A percentile compares a stretch with the other conserved stretches of the same genome.
phyloP scores from a whole-genome alignment of 1,140 invertebrate genomes.

The Scaptomyza hsui region DNA sequence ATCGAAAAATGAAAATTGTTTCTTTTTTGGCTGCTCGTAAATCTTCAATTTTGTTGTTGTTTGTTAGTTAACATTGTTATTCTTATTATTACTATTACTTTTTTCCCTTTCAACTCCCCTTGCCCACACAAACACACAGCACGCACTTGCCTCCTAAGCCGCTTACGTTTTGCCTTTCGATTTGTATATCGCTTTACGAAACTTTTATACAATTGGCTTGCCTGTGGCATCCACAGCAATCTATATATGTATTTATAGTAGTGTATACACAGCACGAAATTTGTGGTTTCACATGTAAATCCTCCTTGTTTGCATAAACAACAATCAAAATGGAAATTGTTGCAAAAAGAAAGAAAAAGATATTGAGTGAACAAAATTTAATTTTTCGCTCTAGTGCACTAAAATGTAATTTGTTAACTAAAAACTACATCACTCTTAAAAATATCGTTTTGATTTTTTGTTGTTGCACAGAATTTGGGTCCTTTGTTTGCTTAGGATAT shows the following conservation, averaged over 20 bases:
- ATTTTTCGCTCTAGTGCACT: neutral
- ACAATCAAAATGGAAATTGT: neutral
- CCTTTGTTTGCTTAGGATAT: neutral
- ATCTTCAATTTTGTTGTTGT: conserved; percentile 68
- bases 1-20: conserved; percentile 23
- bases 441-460: neutral
- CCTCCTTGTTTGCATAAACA: neutral
- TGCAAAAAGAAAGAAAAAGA: neutral
- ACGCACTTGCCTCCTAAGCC: conserved; percentile 9
- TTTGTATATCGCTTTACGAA: conserved; percentile 6
- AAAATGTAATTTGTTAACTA: too few species aligned
- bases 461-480: neutral
- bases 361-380: neutral
- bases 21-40: conserved; percentile 41
- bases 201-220: conserved; percentile 31
- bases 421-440: neutral
- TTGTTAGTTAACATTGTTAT: conserved; percentile 74
- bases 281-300: neutral
- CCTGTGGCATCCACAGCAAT: conserved; percentile 14
- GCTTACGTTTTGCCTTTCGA: conserved; percentile 37
- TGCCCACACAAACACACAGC: too few species aligned
- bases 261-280: neutral
- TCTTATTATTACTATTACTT: conserved; percentile 33
- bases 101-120: neutral
- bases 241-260: neutral